These are phyloP conservation scores for Drosophila rhopaloa DNA, from an alignment of 1,140 invertebrate genomes.

Conservation along the genomic window DNA sequence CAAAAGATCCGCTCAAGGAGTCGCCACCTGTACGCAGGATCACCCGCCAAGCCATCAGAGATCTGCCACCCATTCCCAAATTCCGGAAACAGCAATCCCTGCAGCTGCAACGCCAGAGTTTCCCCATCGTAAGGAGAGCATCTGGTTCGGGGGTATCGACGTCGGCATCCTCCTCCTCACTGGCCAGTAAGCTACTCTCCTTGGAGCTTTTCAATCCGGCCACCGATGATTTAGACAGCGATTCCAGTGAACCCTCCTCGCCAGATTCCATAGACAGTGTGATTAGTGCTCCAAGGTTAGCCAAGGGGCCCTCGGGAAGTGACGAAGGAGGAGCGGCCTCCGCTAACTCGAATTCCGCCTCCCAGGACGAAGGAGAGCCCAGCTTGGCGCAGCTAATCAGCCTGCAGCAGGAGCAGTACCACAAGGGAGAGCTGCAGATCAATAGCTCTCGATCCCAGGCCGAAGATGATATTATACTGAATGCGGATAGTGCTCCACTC, in stretches of 20 bases:
- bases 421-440: constrained; percentile 67
- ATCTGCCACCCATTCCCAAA: constrained; percentile 87
- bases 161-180: constrained; percentile 54
- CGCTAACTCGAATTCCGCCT: constrained; percentile 31
- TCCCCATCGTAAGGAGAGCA: constrained; percentile 87
- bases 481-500: constrained; percentile 67
- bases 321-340: constrained; percentile 45
- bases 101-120: constrained; percentile 85
- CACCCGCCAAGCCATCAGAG: constrained; percentile 87
- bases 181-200: constrained; percentile 88
- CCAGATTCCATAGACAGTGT: constrained; percentile 94
- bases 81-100: constrained; percentile 86
- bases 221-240: constrained; percentile 95
- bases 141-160: constrained; percentile 73
- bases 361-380: constrained; percentile 30
- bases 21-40: constrained; percentile 71
- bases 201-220: constrained; percentile 95
- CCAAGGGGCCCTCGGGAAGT: constrained; percentile 39
- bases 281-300: constrained; percentile 87
- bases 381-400: constrained; percentile 56
- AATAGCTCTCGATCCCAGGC: constrained; percentile 52
- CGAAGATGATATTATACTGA: constrained; percentile 71
- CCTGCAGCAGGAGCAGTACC: constrained; percentile 52
- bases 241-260: constrained; percentile 93
- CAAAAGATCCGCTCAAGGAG: constrained; percentile 27